Evolutionary conservation across 2,797 vertebrate genomes (phyloP).

Genomic region (Protonibea diacanthus): DNA sequence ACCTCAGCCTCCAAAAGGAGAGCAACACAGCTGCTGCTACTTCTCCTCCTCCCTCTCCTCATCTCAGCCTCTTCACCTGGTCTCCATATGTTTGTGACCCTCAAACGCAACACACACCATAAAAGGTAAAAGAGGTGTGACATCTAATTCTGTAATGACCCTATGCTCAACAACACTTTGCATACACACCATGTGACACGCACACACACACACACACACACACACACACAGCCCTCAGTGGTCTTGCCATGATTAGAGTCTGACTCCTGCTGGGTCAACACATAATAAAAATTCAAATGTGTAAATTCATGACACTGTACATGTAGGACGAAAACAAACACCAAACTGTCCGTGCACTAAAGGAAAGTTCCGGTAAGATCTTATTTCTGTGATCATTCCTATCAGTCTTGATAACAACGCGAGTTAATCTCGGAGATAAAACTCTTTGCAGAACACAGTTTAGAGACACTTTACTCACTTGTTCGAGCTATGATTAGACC

Average conservation of each 20-base stretch:
- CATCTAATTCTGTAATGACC: conserved; percentile 60
- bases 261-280: conserved; percentile 35
- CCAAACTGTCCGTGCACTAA: not conserved
- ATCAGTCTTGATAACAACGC: not conserved
- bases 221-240: conserved; percentile 30
- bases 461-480: not conserved
- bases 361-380: not conserved
- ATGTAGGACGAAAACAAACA: conserved; percentile 16
- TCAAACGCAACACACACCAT: conserved; percentile 47
- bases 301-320: conserved; percentile 5
- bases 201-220: conserved; percentile 7
- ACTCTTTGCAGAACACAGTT: not conserved
- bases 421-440: not conserved
- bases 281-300: conserved; percentile 27
- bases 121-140: conserved; percentile 72
- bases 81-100: conserved; percentile 64
- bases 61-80: conserved; percentile 62
- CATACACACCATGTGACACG: not conserved
- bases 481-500: not conserved
- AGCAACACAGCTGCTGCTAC: conserved; percentile 69
- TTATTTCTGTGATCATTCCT: not conserved
- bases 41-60: conserved; percentile 20
- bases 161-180: conserved; percentile 15
- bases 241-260: conserved; percentile 25
- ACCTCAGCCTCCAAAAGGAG: conserved; percentile 47